A percentile compares a stretch with the other conserved stretches of the same genome.
Conservation (phyloP, 1,140 invertebrate species). For the Achroia grisella region DNA sequence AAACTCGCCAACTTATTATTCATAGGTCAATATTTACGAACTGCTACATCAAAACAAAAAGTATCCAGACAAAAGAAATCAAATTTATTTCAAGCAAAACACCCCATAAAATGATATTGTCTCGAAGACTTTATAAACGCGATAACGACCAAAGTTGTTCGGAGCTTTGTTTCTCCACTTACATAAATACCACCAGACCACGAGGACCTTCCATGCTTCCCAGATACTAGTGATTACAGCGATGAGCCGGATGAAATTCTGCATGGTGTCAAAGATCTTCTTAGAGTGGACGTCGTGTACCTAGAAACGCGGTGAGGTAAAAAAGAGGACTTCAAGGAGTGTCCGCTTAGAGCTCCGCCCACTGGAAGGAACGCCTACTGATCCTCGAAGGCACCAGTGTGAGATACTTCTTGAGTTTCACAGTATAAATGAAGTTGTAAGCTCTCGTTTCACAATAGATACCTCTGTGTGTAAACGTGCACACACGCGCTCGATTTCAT, state of each 20-base stretch:
- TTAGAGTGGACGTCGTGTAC: slow-evolving; percentile 48
- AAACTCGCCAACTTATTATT: no score
- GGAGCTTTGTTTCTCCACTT: slow-evolving; percentile 61
- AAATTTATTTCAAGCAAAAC: slow-evolving; percentile 69
- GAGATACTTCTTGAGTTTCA: slow-evolving; percentile 56
- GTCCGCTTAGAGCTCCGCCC: slow-evolving; percentile 57
- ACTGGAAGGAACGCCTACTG: slow-evolving; percentile 48
- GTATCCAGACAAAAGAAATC: slow-evolving; percentile 57
- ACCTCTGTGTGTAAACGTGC: background rate
- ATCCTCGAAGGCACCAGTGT: slow-evolving; percentile 30
- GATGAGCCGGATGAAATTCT: slow-evolving; percentile 13
- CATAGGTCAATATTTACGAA: slow-evolving; percentile 8
- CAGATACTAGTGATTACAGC: background rate
- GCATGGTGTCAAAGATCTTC: slow-evolving; percentile 29
- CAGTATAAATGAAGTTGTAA: slow-evolving; percentile 23
- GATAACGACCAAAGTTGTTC: slow-evolving; percentile 71
- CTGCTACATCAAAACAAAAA: slow-evolving; percentile 38
- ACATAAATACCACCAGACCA: slow-evolving; percentile 56
- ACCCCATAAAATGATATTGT: slow-evolving; percentile 70
- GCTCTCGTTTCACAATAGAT: background rate
- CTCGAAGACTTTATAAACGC: slow-evolving; percentile 70
- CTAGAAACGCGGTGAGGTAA: slow-evolving; percentile 65
- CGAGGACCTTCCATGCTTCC: slow-evolving; percentile 21
- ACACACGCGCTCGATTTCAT: background rate
- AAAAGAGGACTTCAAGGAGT: slow-evolving; percentile 68